A percentile compares a stretch with the other conserved stretches of the same genome.
These are phyloP conservation scores for Chalcosyrphus nemorum DNA, from an alignment of 2,888 invertebrate genomes.

Conservation along the genomic window DNA sequence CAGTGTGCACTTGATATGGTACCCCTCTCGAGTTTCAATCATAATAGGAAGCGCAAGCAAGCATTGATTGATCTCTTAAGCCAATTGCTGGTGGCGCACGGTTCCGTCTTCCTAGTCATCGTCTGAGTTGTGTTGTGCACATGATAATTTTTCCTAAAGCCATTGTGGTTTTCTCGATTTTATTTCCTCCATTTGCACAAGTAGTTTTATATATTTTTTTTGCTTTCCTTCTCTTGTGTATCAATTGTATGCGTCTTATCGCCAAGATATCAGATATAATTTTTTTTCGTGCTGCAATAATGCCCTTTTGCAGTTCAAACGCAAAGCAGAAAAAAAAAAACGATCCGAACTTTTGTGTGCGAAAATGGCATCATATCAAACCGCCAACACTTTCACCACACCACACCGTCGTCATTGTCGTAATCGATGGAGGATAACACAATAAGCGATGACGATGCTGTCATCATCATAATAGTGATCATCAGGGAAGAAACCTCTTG, in stretches of 20 bases:
- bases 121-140: conserved; percentile 15
- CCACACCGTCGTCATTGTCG: background rate
- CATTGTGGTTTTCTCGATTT: conserved; percentile 44
- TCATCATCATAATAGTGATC: conserved; percentile 33
- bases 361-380: conserved; percentile 40
- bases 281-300: conserved; percentile 30
- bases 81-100: conserved; percentile 22
- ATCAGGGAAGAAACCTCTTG: background rate
- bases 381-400: conserved; percentile 53
- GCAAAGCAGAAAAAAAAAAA: background rate
- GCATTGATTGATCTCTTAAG: conserved; percentile 33
- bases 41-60: conserved; percentile 33
- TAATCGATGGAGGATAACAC: conserved; percentile 37
- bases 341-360: conserved; percentile 48
- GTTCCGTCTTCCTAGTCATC: conserved; percentile 51
- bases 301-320: conserved; percentile 34
- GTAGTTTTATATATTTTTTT: too few species aligned
- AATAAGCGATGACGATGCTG: conserved; percentile 30
- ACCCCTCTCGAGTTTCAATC: conserved; percentile 35
- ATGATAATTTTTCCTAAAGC: conserved; percentile 59
- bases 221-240: background rate
- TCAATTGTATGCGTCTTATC: conserved; percentile 51
- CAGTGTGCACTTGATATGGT: conserved; percentile 39
- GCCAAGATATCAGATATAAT: conserved; percentile 48
- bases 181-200: conserved; percentile 43